Evolutionary conservation across 2,888 invertebrate species (phyloP), one percentile per base, ranked within the genome.

Genomic region (Synanthedon formicaeformis): DNA sequence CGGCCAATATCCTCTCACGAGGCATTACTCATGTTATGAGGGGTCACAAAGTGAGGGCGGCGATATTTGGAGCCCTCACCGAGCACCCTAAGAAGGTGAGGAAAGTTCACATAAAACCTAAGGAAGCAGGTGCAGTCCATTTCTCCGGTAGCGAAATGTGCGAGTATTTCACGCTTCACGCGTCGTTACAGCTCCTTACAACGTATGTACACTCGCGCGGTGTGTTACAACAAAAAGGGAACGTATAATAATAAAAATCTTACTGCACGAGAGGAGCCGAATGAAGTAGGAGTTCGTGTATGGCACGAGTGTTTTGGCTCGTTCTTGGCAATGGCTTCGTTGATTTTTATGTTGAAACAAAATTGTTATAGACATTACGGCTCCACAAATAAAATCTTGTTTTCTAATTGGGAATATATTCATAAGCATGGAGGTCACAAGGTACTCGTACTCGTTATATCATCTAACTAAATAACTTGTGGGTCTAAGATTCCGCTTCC

Each of bases 71-170:
- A 74, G 79, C 78, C 83, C 81, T 82, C 76, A 73, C 78, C 73
- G 69, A 68, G 76, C 72, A 67, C 72, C 73, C 75, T 78, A 73
- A 77, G 83, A 79, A 85, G 85, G 85, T 85, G 84, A 81, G 81
- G 78, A 79, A 83, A 85, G 75, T 82, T 80, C 81, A 75, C 86
- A 84, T 86, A 86, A 86, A 86, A 84, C 83, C 75, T 83, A 81
- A 83, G 82, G 85, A 85, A 81, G 80, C 86, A 86, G 85, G 85
- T 86, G 84, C 84, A 84, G 84, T 81, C 83, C 84, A 85, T 86
- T 85, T 82, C 73, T 71, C 73, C 74, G 80, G 81, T 72, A 74
- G 75, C 81, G 69, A 78, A 85, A 85, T 80, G 84, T 78, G 71
- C 69, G 74, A 77, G 83, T 85, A 84, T 85, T 85, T 87, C 78